phyloP scores from a whole-genome alignment of 2,888 invertebrate genomes.

The Copidosoma aretas region DNA sequence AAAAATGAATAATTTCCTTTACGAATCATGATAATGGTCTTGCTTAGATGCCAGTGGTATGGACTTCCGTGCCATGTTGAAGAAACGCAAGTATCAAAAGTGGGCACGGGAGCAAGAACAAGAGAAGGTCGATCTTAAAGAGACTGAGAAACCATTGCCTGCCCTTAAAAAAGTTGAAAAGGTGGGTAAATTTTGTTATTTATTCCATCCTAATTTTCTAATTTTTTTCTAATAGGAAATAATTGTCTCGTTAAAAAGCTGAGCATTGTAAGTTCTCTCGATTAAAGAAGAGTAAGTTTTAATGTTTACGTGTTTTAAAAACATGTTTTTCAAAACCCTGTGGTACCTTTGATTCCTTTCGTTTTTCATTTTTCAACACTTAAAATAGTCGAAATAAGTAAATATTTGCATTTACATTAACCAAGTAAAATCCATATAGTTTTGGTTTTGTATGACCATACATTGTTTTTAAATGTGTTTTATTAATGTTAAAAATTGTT shows the following conservation, averaged over 20 bases:
- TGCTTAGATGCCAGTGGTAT: conserved; percentile 89
- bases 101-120: conserved; percentile 90
- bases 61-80: conserved; percentile 98
- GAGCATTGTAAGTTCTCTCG: conserved; percentile 12
- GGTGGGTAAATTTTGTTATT: conserved; percentile 65
- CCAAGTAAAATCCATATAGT: too few species aligned
- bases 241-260: neutral
- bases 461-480: neutral
- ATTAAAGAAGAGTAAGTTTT: conserved; percentile 28
- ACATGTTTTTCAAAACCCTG: too few species aligned
- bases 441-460: neutral
- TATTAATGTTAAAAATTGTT: neutral
- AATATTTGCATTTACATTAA: too few species aligned
- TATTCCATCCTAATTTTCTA: conserved; percentile 1
- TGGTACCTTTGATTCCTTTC: too few species aligned
- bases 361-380: too few species aligned
- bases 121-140: conserved; percentile 93
- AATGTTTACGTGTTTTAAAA: conserved; percentile 8
- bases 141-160: conserved; percentile 85
- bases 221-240: conserved; percentile 16
- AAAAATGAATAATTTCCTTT: too few species aligned
- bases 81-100: conserved; percentile 93
- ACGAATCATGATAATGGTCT: too few species aligned
- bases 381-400: too few species aligned
- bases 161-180: conserved; percentile 91